A percentile compares a stretch with the other conserved stretches of the same genome.
These are phyloP conservation scores for Chlamydotis undulata DNA, from an alignment of 2,113 vertebrate genomes.

Conservation along the genomic window DNA sequence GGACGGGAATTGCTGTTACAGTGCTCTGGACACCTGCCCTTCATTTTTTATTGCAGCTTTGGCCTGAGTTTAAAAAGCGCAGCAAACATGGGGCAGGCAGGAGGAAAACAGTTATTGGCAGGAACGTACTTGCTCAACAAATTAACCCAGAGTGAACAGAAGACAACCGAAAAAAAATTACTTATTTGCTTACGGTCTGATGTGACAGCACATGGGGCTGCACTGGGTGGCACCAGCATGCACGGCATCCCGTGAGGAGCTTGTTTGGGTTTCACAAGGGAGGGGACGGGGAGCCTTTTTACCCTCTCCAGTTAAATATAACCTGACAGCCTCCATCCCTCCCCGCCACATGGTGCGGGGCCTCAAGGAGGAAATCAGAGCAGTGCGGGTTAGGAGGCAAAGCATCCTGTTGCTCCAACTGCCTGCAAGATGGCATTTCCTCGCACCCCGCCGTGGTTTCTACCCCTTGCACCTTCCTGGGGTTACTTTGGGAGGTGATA, in stretches of 20 bases:
- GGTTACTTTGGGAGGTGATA: not conserved
- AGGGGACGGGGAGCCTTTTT: not conserved
- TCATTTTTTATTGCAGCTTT: not conserved
- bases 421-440: not conserved
- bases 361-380: not conserved
- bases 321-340: not conserved
- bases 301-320: not conserved
- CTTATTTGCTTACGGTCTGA: rapidly evolving
- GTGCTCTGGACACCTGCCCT: not conserved
- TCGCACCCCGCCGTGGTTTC: rapidly evolving
- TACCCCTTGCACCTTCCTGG: too few species aligned
- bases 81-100: not conserved
- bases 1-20: not conserved
- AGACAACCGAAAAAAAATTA: not conserved
- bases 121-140: not conserved
- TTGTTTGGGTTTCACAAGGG: not conserved
- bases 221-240: not conserved
- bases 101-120: not conserved
- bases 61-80: not conserved
- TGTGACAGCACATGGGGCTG: not conserved
- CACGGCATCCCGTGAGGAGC: rapidly evolving
- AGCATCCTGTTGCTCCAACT: not conserved
- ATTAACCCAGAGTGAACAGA: not conserved
- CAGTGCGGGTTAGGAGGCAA: not conserved
- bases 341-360: rapidly evolving